Conservation (phyloP, 92 coral and sea anemone genomes). For the Muricea muricata region DNA sequence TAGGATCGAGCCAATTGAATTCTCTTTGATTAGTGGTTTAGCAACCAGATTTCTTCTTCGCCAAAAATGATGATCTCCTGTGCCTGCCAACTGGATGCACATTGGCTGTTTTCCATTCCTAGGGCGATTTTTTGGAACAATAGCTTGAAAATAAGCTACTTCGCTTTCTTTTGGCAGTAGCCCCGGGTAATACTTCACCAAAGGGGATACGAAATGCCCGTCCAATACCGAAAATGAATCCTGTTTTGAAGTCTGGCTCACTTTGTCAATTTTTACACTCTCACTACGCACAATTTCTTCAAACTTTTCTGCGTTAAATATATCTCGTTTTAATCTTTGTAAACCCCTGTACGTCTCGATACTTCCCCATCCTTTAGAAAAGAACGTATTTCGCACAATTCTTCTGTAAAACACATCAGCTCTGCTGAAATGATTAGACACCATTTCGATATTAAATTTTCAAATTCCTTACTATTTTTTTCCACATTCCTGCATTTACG, state of each 20-base stretch:
- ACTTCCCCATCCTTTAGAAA: constrained; percentile 93
- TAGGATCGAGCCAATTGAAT: constrained; percentile 82
- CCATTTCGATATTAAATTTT: too few species aligned
- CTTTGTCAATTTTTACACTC: constrained; percentile 79
- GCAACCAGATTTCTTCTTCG: constrained; percentile 94
- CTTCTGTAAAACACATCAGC: constrained; percentile 87
- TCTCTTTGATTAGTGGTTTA: constrained; percentile 82
- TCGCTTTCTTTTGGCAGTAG: constrained; percentile 91
- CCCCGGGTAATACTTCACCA: constrained; percentile 80
- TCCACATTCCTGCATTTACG: background rate
- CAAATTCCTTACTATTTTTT: background rate
- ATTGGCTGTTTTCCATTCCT: constrained; percentile 73
- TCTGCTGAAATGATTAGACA: constrained; percentile 63
- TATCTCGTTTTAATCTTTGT: constrained; percentile 69
- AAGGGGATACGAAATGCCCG: constrained; percentile 91
- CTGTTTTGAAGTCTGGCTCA: constrained; percentile 54
- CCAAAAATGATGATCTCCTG: constrained; percentile 97
- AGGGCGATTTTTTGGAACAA: constrained; percentile 78
- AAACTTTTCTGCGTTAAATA: constrained; percentile 66
- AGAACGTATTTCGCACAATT: constrained; percentile 79
- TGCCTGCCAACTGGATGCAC: constrained; percentile 91
- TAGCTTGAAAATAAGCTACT: constrained; percentile 85
- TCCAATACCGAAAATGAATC: constrained; percentile 87
- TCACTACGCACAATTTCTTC: constrained; percentile 58
- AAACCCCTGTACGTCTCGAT: constrained; percentile 70